These are phyloP conservation scores for Laticauda colubrina DNA, from an alignment of 2,113 vertebrate species.

Conservation along the genomic window DNA sequence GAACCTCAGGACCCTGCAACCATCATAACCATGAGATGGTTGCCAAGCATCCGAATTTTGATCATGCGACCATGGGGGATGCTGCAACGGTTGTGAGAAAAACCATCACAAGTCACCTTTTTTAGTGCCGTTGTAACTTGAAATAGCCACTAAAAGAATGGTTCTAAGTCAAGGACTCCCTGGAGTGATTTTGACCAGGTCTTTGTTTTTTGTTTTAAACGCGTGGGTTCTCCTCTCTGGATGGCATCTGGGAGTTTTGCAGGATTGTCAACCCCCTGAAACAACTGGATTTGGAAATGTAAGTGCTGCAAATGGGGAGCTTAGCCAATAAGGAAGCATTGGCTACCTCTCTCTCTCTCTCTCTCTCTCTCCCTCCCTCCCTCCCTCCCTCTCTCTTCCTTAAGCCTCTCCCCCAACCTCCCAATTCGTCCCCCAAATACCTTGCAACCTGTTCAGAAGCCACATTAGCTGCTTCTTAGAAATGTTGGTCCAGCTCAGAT, in stretches of 20 bases:
- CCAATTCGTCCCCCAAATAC: slow-evolving; percentile 49
- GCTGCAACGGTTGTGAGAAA: neutral
- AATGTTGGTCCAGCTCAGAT: slow-evolving; percentile 89
- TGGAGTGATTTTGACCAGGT: neutral
- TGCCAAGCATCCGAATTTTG: neutral
- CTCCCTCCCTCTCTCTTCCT: neutral
- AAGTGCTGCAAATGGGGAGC: neutral
- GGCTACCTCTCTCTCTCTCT: neutral
- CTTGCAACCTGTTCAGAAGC: slow-evolving; percentile 88
- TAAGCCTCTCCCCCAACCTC: no score
- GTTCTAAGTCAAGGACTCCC: neutral
- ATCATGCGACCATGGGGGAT: neutral
- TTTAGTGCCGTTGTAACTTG: neutral
- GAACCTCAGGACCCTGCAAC: neutral
- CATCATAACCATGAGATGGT: neutral
- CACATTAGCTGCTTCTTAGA: slow-evolving; percentile 93
- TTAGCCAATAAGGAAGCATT: neutral
- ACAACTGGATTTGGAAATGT: neutral
- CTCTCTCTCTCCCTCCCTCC: neutral
- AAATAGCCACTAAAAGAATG: neutral
- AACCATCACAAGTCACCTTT: neutral
- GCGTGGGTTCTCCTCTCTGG: neutral
- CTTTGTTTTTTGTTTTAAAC: neutral
- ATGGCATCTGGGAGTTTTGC: neutral
- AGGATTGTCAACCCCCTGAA: neutral